Percentiles rank a stretch among this genome's conserved stretches.
phyloP scores from a whole-genome alignment of 2,888 invertebrate genomes.

The Stegana nigrithorax region DNA sequence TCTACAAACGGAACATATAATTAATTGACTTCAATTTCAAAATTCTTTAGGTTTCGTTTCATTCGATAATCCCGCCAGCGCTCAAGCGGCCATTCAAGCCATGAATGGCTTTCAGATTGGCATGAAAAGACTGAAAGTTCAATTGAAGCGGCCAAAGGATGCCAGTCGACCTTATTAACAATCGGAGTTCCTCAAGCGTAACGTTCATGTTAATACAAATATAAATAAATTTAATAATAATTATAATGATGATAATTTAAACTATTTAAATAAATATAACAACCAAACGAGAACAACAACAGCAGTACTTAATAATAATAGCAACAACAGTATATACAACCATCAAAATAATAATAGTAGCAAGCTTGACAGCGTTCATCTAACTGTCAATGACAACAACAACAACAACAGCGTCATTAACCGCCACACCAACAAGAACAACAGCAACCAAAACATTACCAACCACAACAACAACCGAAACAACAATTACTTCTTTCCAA shows the following conservation, averaged over 20 bases:
- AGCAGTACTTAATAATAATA: slow-evolving; percentile 22
- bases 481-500: slow-evolving; percentile 18
- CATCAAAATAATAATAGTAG: no score
- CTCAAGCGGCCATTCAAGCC: slow-evolving; percentile 98
- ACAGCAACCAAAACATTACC: slow-evolving; percentile 24
- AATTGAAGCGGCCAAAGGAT: slow-evolving; percentile 98
- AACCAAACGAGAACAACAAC: slow-evolving; percentile 13
- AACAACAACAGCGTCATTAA: slow-evolving; percentile 19
- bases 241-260: slow-evolving; percentile 43
- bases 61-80: slow-evolving; percentile 98
- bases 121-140: slow-evolving; percentile 99
- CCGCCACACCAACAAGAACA: slow-evolving; percentile 22
- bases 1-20: background rate
- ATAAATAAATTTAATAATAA: slow-evolving; percentile 31
- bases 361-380: no score
- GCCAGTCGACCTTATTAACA: slow-evolving; percentile 98
- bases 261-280: slow-evolving; percentile 11
- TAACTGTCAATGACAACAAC: slow-evolving; percentile 19
- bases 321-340: slow-evolving; percentile 22
- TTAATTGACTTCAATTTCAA: background rate
- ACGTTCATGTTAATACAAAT: slow-evolving; percentile 45
- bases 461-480: slow-evolving; percentile 23
- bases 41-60: slow-evolving; percentile 93
- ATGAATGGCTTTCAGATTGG: slow-evolving; percentile 99
- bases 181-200: slow-evolving; percentile 70